Percentiles rank a stretch among this genome's conserved stretches.
Conservation (phyloP, 1,140 invertebrate genomes). For the Drosophila willistoni region DNA sequence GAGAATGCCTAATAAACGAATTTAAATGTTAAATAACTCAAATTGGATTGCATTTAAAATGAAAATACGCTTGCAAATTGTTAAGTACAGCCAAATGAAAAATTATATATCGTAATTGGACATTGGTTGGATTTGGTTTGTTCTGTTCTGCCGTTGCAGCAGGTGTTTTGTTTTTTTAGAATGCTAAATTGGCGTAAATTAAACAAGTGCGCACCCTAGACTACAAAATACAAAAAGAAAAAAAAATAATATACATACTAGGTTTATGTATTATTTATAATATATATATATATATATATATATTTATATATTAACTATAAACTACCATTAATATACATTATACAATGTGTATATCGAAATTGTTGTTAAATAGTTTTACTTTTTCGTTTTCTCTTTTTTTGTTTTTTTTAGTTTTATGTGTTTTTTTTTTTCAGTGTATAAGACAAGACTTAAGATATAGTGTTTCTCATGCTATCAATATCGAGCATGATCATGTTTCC, state of each 20-base stretch:
- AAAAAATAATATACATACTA: conserved; percentile 26
- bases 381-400: conserved; percentile 35
- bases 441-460: conserved; percentile 46
- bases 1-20: conserved; percentile 54
- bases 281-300: conserved; percentile 13
- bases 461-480: conserved; percentile 37
- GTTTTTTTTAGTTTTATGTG: conserved; percentile 14
- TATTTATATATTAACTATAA: conserved; percentile 19
- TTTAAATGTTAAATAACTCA: conserved; percentile 62
- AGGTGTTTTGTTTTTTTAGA: conserved; percentile 25
- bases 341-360: conserved; percentile 18
- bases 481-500: conserved; percentile 28
- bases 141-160: background rate
- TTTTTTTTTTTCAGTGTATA: conserved; percentile 50
- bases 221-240: conserved; percentile 75
- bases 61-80: conserved; percentile 36
- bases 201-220: conserved; percentile 59
- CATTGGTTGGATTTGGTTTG: conserved; percentile 32
- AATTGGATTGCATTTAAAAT: conserved; percentile 35
- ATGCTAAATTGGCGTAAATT: conserved; percentile 59
- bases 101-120: conserved; percentile 41
- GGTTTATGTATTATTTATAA: conserved; percentile 39
- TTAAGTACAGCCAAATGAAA: conserved; percentile 68
- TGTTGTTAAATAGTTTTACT: conserved; percentile 8
- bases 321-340: conserved; percentile 21